Evolutionary conservation across 1,140 invertebrate species (phyloP).

Genomic region (Trinorchestia longiramus): DNA sequence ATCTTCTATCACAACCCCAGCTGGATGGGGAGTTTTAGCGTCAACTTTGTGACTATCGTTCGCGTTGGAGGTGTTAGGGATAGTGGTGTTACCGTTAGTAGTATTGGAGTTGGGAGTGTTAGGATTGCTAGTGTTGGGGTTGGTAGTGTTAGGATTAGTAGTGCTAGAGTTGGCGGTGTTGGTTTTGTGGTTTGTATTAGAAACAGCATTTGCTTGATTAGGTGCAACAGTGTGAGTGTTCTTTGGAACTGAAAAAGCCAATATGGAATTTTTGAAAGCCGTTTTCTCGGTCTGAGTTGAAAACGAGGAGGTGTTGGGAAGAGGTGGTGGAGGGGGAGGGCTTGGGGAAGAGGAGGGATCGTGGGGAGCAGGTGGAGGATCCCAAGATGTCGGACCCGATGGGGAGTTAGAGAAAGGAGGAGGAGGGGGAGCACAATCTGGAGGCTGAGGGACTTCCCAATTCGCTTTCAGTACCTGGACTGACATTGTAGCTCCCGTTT

Average conservation of each 20-base stretch:
- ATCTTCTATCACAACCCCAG: slow-evolving; percentile 10
- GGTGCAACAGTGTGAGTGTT: background rate
- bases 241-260: background rate
- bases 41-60: background rate
- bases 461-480: slow-evolving; percentile 40
- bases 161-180: background rate
- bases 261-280: background rate
- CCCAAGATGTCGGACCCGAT: background rate
- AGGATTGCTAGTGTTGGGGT: no score
- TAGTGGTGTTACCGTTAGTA: no score
- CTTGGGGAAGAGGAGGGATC: background rate
- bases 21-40: background rate
- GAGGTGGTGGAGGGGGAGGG: background rate
- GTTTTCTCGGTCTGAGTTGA: slow-evolving; percentile 31
- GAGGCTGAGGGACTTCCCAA: background rate
- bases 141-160: no score
- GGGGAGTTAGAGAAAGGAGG: background rate
- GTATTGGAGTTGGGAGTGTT: no score
- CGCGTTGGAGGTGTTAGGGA: no score
- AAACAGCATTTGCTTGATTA: background rate
- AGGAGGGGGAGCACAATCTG: background rate
- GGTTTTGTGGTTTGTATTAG: no score
- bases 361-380: background rate
- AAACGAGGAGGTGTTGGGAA: background rate
- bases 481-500: background rate